Evolutionary conservation across 2,797 vertebrate genomes (phyloP), one percentile per base, ranked within the genome.

Genomic region (Allobates femoralis): DNA sequence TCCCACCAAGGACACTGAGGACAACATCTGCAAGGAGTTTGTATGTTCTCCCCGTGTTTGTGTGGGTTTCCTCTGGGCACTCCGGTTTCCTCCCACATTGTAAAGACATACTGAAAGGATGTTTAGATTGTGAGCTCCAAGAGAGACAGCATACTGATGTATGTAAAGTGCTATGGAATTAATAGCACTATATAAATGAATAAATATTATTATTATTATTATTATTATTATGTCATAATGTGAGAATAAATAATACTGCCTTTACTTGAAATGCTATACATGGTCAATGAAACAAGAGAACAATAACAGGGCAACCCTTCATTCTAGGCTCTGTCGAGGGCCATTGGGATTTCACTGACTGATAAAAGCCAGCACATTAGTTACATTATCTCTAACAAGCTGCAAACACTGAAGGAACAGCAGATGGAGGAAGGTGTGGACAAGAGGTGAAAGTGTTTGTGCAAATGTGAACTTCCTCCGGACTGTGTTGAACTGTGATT

Each of bases 361-460:
- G 51, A 81, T 58, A 23, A 32, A 67, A 77, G 51, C n/a, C n/a
- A 77, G 73, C 41, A 74, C 69, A 80, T 77, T 77, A 64, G 51
- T 21, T 53, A 50, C 26, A 78, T 84, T 77, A 84, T 84, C 64
- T 53, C 41, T 71, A 86, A 46, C 85, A 86, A 71, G 41, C 85
- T 81, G 77, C 75, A 82, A 79, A 69, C 10, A 28, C 23, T 66
- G 62, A 55, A 74, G 26, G 58, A 81, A 23, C 67, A 67, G 88
- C 88, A 89, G 88, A 87, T 87, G 88, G 88, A 51, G 28, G 55
- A 77, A 85, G 81, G 85, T 76, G 82, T 81, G 37, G 67, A 34
- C 58, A 53, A 84, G 81, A 71, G 81, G 81, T 86, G 81, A 81
- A 80, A 85, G 77, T 84, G 69, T 86, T 75, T 67, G 74, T 77